phyloP scores from a whole-genome alignment of 2,888 invertebrate genomes.

The Athetis lepigone region DNA sequence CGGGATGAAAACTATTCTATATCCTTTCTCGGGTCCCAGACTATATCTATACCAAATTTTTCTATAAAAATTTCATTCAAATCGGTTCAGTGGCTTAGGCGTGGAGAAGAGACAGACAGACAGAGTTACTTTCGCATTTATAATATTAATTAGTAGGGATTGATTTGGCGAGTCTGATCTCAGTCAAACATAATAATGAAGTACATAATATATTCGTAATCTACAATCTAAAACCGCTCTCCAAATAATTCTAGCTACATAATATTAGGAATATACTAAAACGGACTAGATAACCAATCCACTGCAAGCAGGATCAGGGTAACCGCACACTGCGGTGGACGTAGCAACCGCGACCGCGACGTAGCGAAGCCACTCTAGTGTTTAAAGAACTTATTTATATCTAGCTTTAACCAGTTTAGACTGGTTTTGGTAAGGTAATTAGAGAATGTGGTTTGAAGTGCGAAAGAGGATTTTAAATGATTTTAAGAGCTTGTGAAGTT shows the following conservation, averaged over 20 bases:
- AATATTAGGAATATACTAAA: conserved; percentile 21
- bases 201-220: neutral
- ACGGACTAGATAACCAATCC: conserved; percentile 29
- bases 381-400: conserved; percentile 48
- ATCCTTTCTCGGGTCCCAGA: too few relatives aligned
- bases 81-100: too few relatives aligned
- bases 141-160: too few relatives aligned
- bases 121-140: too few relatives aligned
- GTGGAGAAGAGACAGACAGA: too few relatives aligned
- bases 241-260: conserved; percentile 8
- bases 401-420: conserved; percentile 21
- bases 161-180: too few relatives aligned
- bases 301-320: conserved; percentile 43
- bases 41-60: too few relatives aligned
- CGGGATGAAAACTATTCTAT: too few relatives aligned
- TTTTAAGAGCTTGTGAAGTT: too few relatives aligned
- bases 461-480: neutral
- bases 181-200: too few relatives aligned
- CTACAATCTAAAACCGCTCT: neutral
- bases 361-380: conserved; percentile 31
- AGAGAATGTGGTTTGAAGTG: conserved; percentile 14
- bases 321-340: conserved; percentile 48
- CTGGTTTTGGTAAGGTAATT: conserved; percentile 26
- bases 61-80: too few relatives aligned
- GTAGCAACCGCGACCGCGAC: conserved; percentile 53